Conservation (phyloP, 1,140 invertebrate species). For the Halyomorpha halys region DNA sequence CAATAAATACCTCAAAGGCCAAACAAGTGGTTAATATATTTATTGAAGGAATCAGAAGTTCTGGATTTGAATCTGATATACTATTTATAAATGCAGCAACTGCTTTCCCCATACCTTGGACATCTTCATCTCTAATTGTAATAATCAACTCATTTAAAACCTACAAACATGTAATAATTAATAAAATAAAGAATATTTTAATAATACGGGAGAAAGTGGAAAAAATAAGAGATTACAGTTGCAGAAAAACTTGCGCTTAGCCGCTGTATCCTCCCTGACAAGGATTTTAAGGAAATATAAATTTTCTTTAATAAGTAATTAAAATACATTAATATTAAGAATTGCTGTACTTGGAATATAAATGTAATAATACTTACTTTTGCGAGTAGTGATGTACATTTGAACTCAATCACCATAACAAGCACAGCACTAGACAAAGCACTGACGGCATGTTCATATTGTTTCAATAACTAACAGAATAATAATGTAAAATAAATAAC, state of each 20-base stretch:
- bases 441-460: constrained; percentile 54
- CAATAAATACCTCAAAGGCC: constrained; percentile 45
- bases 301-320: no score
- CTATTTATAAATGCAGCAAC: constrained; percentile 57
- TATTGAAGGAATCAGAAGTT: constrained; percentile 51
- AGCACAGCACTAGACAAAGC: constrained; percentile 56
- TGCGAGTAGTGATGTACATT: constrained; percentile 50
- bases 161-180: neutral
- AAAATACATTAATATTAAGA: no score
- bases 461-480: constrained; percentile 54
- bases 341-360: no score
- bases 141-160: constrained; percentile 61
- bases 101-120: constrained; percentile 47
- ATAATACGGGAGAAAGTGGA: no score
- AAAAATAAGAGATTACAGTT: no score
- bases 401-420: constrained; percentile 50
- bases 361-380: constrained; percentile 38
- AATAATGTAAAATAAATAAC: constrained; percentile 10
- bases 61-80: constrained; percentile 51
- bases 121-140: constrained; percentile 45
- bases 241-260: no score
- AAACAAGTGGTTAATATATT: constrained; percentile 45
- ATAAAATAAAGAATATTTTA: no score
- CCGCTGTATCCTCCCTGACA: no score
- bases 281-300: no score